Evolutionary conservation across 2,797 vertebrate species (phyloP).

Genomic region (Bradypodion ventrale): DNA sequence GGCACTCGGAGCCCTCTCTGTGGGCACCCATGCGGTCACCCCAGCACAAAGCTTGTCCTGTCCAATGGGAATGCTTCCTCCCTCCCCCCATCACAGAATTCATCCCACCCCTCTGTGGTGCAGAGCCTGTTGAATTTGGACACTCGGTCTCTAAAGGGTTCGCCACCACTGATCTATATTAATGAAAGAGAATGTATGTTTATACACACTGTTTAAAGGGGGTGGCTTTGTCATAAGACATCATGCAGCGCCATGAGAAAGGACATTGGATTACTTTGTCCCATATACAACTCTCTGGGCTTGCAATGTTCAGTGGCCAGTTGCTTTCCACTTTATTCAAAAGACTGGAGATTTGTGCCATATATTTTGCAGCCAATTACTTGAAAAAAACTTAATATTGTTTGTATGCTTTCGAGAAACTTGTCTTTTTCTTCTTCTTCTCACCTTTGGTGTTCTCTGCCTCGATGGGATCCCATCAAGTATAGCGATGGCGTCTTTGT

Average conservation of each 20-base stretch:
- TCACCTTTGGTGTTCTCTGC: slow-evolving; percentile 97
- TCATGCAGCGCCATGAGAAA: background rate
- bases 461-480: slow-evolving; percentile 96
- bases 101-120: no score
- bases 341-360: background rate
- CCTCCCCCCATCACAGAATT: no score
- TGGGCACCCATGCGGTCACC: no score
- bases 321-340: background rate
- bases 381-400: background rate
- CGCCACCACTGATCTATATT: no score
- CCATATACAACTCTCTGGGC: background rate
- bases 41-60: no score
- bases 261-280: background rate
- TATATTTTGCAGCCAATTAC: background rate
- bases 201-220: no score
- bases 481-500: slow-evolving; percentile 97
- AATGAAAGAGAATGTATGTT: no score
- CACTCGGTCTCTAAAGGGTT: no score
- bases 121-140: no score
- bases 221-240: background rate
- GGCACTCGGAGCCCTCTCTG: no score
- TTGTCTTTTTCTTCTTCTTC: no score
- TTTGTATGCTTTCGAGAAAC: background rate
- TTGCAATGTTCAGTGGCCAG: background rate
- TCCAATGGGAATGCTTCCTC: no score